A percentile compares a stretch with the other conserved stretches of the same genome.
These are phyloP conservation scores for Argyra leucocephala DNA, from an alignment of 2,888 invertebrate genomes.

Conservation along the genomic window DNA sequence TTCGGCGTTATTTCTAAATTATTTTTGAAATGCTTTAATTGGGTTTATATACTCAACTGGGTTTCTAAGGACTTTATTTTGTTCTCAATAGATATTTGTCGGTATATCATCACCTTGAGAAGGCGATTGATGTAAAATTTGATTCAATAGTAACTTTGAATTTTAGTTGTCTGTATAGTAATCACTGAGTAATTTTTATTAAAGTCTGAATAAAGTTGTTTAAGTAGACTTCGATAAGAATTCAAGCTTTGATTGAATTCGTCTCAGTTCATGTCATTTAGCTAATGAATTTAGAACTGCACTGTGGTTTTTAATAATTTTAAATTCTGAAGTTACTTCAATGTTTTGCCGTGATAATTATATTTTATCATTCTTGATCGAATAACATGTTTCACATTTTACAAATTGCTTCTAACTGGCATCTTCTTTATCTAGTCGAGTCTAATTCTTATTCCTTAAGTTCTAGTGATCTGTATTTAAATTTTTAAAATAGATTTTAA, in stretches of 20 bases:
- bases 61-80: neutral
- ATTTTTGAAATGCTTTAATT: neutral
- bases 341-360: neutral
- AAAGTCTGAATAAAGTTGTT: neutral
- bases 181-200: neutral
- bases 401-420: neutral
- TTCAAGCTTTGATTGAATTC: neutral
- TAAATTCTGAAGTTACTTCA: neutral
- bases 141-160: neutral
- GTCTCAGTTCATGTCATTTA: neutral
- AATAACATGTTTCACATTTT: neutral
- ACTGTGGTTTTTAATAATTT: neutral
- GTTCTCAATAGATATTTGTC: neutral
- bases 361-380: neutral
- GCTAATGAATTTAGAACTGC: neutral
- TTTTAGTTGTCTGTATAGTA: neutral
- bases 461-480: neutral
- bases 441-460: too few species aligned
- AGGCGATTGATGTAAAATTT: neutral
- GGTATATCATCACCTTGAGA: neutral
- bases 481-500: neutral
- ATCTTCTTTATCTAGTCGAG: neutral
- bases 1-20: neutral
- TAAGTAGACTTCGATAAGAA: neutral
- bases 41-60: neutral